Conservation (phyloP, 35 echinoderm and acorn worm genomes). For the Acanthaster planci region DNA sequence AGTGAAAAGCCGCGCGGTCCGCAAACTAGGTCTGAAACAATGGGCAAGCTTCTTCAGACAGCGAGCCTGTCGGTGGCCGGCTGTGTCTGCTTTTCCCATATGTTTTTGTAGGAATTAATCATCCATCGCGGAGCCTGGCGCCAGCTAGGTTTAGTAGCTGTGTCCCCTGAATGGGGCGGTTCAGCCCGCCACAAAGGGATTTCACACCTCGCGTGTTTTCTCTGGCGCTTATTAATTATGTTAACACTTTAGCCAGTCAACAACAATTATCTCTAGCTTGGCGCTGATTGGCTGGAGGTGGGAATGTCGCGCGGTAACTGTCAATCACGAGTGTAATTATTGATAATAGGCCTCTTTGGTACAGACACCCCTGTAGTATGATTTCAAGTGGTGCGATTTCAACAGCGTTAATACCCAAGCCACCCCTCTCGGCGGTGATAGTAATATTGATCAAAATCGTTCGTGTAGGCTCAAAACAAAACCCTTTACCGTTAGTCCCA, state of each 20-base stretch:
- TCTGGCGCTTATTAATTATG: constrained; percentile 98
- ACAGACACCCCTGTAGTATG: constrained; percentile 4
- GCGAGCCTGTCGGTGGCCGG: constrained; percentile 2
- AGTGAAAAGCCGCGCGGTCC: constrained; percentile 39
- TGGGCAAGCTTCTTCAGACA: constrained; percentile 11
- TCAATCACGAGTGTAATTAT: constrained; percentile 83
- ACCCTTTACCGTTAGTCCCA: background rate
- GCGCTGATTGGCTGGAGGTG: constrained; percentile 64
- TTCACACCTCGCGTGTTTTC: constrained; percentile 99
- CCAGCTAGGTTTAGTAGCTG: constrained; percentile 76
- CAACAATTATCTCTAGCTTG: constrained; percentile 85
- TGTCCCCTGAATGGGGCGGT: constrained; percentile 74
- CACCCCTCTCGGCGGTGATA: background rate
- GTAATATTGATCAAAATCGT: background rate
- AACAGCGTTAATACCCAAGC: background rate
- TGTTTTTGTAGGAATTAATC: constrained; percentile 90
- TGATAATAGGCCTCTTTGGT: constrained; percentile 48
- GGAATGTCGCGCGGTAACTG: constrained; percentile 47
- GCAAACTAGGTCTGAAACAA: constrained; percentile 60
- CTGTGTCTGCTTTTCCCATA: constrained; percentile 44
- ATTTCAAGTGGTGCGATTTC: constrained; percentile 31
- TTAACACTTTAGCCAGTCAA: constrained; percentile 99
- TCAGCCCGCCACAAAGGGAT: constrained; percentile 65
- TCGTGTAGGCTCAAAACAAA: background rate
- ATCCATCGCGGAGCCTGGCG: constrained; percentile 69